A percentile compares a stretch with the other conserved stretches of the same genome.
phyloP scores from a whole-genome alignment of 2,888 invertebrate species.

The Siphlonurus alternatus region DNA sequence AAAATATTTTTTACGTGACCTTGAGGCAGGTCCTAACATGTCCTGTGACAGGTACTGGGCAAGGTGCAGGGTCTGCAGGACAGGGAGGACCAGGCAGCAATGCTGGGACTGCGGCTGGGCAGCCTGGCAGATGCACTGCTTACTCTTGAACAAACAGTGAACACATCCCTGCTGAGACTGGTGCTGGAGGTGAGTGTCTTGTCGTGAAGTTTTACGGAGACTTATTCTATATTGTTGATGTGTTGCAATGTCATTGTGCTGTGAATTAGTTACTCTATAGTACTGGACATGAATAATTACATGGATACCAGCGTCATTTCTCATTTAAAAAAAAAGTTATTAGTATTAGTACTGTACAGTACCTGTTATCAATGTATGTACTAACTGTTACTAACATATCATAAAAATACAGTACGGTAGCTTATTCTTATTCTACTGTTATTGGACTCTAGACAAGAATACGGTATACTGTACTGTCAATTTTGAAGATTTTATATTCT shows the following conservation, averaged over 20 bases:
- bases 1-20: too few species aligned
- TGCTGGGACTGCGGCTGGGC: conserved; percentile 6
- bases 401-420: too few species aligned
- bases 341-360: too few species aligned
- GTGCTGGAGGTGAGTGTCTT: conserved; percentile 30
- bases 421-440: too few species aligned
- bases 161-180: conserved; percentile 41
- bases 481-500: too few species aligned
- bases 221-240: not conserved
- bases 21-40: too few species aligned
- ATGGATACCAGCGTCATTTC: not conserved
- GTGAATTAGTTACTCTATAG: not conserved
- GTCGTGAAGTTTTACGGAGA: too few species aligned
- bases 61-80: not conserved
- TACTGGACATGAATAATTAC: not conserved
- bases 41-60: not conserved
- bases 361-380: too few species aligned
- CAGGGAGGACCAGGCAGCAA: not conserved
- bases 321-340: not conserved
- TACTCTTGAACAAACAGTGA: conserved; percentile 45
- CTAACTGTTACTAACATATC: too few species aligned
- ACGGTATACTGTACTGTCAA: too few species aligned
- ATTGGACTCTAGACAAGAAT: too few species aligned
- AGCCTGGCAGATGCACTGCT: conserved; percentile 34
- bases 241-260: not conserved